Conservation (phyloP, 2,113 vertebrate genomes). For the Dendrocopos noguchii region DNA sequence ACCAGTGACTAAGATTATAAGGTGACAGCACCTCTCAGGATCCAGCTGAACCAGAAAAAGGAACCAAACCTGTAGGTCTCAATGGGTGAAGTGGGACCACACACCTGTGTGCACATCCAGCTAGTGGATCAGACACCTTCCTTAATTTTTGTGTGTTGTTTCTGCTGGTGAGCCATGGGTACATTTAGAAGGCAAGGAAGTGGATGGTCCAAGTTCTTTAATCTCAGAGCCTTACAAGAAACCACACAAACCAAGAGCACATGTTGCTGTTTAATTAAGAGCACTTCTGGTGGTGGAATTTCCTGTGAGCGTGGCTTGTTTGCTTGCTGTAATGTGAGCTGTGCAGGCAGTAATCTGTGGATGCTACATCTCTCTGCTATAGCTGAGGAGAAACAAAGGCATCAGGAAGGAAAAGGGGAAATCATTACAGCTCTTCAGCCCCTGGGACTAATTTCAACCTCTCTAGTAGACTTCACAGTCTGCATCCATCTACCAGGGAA, state of each 20-base stretch:
- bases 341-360: not conserved
- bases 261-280: not conserved
- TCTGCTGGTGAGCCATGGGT: not conserved
- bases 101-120: not conserved
- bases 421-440: not conserved
- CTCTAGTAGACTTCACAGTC: not conserved
- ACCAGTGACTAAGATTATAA: constrained; percentile 10
- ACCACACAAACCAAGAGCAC: not conserved
- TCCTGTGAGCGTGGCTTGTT: not conserved
- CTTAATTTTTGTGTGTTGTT: not conserved
- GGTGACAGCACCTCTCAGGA: constrained; percentile 28
- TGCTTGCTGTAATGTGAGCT: not conserved
- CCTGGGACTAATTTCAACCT: not conserved
- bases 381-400: not conserved
- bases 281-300: not conserved
- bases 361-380: not conserved
- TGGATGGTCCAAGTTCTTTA: not conserved
- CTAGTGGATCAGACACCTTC: not conserved
- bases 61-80: not conserved
- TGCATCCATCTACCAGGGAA: not conserved
- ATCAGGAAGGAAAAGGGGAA: not conserved
- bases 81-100: not conserved
- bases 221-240: not conserved
- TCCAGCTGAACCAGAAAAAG: constrained; percentile 39
- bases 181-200: not conserved